Conservation (phyloP, 2,797 vertebrate species). For the Graptemys geographica region DNA sequence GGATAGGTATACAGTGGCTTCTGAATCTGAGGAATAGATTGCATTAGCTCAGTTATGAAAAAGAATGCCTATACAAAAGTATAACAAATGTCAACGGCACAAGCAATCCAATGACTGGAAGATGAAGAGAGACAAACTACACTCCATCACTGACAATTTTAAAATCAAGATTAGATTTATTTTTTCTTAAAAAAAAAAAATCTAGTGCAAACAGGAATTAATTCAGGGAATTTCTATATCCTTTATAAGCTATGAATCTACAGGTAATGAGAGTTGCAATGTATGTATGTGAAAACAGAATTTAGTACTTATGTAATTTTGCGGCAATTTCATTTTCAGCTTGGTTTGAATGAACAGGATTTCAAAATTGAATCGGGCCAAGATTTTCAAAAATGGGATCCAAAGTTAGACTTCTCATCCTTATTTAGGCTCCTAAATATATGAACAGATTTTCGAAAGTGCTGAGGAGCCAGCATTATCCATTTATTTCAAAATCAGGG, state of each 20-base stretch:
- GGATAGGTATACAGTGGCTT: conserved; percentile 30
- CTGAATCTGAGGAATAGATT: conserved; percentile 58
- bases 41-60: conserved; percentile 49
- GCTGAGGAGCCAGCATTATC: neutral
- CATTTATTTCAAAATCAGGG: neutral
- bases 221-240: neutral
- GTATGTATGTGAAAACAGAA: neutral
- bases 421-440: neutral
- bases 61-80: neutral
- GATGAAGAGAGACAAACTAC: neutral
- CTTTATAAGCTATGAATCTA: neutral
- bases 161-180: neutral
- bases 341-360: conserved; percentile 10
- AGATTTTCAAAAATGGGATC: conserved; percentile 30
- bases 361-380: neutral
- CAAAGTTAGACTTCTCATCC: neutral
- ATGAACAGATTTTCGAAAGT: neutral
- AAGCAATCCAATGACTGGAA: neutral
- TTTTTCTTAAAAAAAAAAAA: neutral
- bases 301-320: neutral
- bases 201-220: neutral
- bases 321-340: conserved; percentile 21
- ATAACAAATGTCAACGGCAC: neutral
- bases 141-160: neutral
- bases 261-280: neutral